Conservation (phyloP, 2,113 vertebrate species). For the Platichthys stellatus region DNA sequence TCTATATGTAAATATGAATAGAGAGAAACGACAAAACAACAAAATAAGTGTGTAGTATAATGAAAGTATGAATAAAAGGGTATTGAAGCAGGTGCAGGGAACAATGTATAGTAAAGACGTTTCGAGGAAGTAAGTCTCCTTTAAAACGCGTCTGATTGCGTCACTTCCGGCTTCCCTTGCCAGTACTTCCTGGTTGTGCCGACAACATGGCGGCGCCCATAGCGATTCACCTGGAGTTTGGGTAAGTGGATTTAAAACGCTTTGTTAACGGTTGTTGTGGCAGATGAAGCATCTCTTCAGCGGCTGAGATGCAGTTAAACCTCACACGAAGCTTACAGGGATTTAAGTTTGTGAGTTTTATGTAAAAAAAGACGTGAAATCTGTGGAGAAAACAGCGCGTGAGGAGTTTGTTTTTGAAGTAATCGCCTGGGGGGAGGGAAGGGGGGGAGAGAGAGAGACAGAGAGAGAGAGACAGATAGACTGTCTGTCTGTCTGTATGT, state of each 20-base stretch:
- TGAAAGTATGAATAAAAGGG: no score
- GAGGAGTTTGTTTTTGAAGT: slow-evolving; percentile 21
- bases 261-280: rapidly evolving
- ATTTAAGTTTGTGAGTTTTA: not conserved
- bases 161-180: slow-evolving; percentile 58
- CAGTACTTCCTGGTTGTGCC: slow-evolving; percentile 66
- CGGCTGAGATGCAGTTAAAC: rapidly evolving
- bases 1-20: no score
- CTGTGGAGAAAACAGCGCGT: not conserved
- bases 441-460: no score
- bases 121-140: not conserved
- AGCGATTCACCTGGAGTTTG: slow-evolving; percentile 90
- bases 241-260: slow-evolving; percentile 80
- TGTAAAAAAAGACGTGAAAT: not conserved
- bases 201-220: slow-evolving; percentile 91
- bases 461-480: no score
- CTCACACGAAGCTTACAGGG: rapidly evolving
- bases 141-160: slow-evolving; percentile 18
- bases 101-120: no score
- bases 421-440: no score
- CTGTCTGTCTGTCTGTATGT: no score
- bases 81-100: no score
- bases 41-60: no score
- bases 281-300: not conserved
- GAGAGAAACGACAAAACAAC: no score